Evolutionary conservation across 2,888 invertebrate genomes (phyloP).

Genomic region (Neocrepidodera transversa): DNA sequence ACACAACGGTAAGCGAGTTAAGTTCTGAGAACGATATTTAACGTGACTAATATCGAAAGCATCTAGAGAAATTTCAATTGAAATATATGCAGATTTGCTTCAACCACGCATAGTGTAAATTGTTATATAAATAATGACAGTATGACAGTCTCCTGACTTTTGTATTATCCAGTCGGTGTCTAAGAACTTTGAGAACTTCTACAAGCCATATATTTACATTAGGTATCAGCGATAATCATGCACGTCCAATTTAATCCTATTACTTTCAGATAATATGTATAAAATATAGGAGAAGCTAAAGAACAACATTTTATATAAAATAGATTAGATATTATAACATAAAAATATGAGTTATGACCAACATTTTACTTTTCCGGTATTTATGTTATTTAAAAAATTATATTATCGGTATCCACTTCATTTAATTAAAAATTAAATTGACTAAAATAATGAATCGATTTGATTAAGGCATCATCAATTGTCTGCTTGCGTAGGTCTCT

Average conservation of each 20-base stretch:
- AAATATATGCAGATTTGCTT: conserved; percentile 26
- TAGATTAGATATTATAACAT: too few species aligned
- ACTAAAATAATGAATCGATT: too few species aligned
- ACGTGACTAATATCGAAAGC: conserved; percentile 23
- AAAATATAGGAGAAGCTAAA: neutral
- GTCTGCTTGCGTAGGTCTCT: too few species aligned
- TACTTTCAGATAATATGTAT: neutral
- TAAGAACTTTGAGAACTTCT: conserved; percentile 3
- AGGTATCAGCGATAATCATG: conserved; percentile 2
- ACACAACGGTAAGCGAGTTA: conserved; percentile 18
- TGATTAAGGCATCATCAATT: too few species aligned
- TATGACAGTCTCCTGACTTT: conserved; percentile 9
- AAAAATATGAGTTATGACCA: neutral
- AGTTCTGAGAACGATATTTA: conserved; percentile 19
- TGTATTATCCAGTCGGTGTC: conserved; percentile 10
- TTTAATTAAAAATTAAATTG: too few species aligned
- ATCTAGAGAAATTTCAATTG: conserved; percentile 28
- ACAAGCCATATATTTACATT: conserved; percentile 14
- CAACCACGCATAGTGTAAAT: conserved; percentile 24
- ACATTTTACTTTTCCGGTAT: too few species aligned
- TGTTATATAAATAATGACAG: conserved; percentile 22
- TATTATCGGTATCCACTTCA: too few species aligned
- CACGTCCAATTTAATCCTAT: neutral
- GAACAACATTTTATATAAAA: neutral
- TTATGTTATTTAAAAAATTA: too few species aligned